phyloP scores from a whole-genome alignment of 2,113 vertebrate species.

The Struthidea cinerea region DNA sequence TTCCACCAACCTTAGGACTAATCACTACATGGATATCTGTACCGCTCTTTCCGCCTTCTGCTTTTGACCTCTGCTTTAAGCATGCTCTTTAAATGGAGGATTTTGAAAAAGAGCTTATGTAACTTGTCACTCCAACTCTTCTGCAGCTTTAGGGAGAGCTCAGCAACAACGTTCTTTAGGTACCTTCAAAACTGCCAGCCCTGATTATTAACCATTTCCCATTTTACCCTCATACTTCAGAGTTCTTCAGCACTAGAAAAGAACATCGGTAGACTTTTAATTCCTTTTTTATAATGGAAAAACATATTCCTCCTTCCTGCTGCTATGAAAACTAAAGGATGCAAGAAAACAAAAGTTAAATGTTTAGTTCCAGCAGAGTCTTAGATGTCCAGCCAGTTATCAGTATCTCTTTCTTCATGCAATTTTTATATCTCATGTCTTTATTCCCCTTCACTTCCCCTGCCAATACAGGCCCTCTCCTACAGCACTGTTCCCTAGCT shows the following conservation, averaged over 20 bases:
- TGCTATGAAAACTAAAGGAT: background rate
- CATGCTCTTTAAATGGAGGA: background rate
- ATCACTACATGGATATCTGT: background rate
- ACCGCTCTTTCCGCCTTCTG: background rate
- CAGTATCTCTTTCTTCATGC: background rate
- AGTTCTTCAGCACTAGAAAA: background rate
- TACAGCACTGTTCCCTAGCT: background rate
- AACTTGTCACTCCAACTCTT: background rate
- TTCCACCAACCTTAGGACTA: background rate
- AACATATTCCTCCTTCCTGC: background rate
- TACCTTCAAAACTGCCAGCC: background rate
- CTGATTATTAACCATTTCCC: background rate
- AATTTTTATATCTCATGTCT: background rate
- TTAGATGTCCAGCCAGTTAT: background rate
- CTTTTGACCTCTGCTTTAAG: background rate
- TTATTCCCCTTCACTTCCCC: background rate
- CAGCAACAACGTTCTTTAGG: background rate
- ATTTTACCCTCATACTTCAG: background rate
- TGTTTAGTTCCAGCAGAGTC: background rate
- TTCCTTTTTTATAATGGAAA: background rate
- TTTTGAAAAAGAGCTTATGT: slow-evolving; percentile 28
- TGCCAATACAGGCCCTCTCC: background rate
- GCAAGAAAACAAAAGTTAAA: background rate
- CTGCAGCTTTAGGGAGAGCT: background rate
- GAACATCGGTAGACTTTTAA: background rate